Evolutionary conservation across 1,140 invertebrate genomes (phyloP), one percentile per base, ranked within the genome.

Genomic region (Mylabris phalerata): DNA sequence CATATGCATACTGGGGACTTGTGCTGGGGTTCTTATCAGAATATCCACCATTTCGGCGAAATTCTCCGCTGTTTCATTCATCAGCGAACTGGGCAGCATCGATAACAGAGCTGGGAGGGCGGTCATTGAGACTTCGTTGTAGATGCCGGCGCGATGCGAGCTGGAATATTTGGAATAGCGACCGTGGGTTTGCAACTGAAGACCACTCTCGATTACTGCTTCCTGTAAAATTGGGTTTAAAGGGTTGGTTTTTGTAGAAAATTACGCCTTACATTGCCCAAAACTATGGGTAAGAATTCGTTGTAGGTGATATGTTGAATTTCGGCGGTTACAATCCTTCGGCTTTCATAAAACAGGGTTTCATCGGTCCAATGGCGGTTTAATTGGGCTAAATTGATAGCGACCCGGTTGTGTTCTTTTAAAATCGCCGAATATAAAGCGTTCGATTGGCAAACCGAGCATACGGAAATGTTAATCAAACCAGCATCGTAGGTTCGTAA

Each of bases 321-420:
- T 70, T 85, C 74, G 5, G 90, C 89, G 3, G 83, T 82, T 3
- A 95, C 80, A 38, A 92, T 86, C 64, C 87, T 76, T 67, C 84
- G 75, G 11, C 89, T 81, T 73, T 95, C 93, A 57, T 88, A 76
- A 74, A 89, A 94, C 1, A 93, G 66, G 11, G 80, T 82, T 46
- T 89, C 79, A 66, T 95, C 92, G 65, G 87, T 84, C 93, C 93
- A 96, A 69, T 92, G 88, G 0, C 84, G 79, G 71, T 97, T 95
- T 4, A 90, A 70, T 25, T 81, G 74, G 1, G 80, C 79, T 3
- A 96, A 72, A 60, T 82, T 80, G 0, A 83, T 79, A 1, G 89
- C 90, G 39, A 96, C 80, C 24, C 89, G 80, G 69, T 95, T 95
- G 71, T 96, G 92, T 71, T 94, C 89, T 43, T 82, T 75, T 9